Base-by-base conservation (phyloP, 1,140 invertebrate species). In the Drosophila sp. region DNA sequence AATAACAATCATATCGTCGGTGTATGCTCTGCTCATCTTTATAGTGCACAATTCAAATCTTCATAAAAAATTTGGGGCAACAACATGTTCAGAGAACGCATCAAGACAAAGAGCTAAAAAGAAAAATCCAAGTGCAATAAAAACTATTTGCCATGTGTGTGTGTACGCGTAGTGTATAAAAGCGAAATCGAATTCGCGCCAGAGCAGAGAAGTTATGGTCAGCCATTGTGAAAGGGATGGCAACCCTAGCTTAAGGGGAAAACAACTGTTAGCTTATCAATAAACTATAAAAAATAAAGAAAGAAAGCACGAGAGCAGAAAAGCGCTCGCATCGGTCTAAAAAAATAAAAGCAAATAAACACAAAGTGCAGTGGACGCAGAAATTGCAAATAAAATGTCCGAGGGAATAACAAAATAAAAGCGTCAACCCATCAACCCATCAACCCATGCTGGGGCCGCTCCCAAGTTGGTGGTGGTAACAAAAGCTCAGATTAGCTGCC, bases 1-100 rank as follows among this genome's bases (percentile, higher is more conserved):
- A 89, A 89, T 84, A 89, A 89, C 84, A 89, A 89, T 79, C 76
- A 89, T 82, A 89, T 45, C 11, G 40, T 41, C 50, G 13, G 13
- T 46, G 53, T 46, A 46, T 36, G 46, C 56, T 53, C 50, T 25
- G 50, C 40, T 53, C 67, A 46, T 57, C 79, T 82, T 71, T 82
- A 80, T 77, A 61, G 9, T 53, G 46, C 56, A 38, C 78, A 66
- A 78, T 80, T 78, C 66, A 76, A 80, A 78, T 76, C 72, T 74
- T 77, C 81, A 84, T 84, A 83, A 83, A 83, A 87, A 75, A 76
- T 80, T 80, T 84, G 79, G 83, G 72, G 83, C 83, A 87, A 89
- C 83, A 83, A 87, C 82, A 71, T 82, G 63, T 69, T 61, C 76
- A 76, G 64, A 76, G 64, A 62, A 64, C 74, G 58, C 66, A 50